These are phyloP conservation scores for Halichondria panicea DNA, from an alignment of 37 sponge, comb jelly and placozoan genomes.

Conservation along the genomic window DNA sequence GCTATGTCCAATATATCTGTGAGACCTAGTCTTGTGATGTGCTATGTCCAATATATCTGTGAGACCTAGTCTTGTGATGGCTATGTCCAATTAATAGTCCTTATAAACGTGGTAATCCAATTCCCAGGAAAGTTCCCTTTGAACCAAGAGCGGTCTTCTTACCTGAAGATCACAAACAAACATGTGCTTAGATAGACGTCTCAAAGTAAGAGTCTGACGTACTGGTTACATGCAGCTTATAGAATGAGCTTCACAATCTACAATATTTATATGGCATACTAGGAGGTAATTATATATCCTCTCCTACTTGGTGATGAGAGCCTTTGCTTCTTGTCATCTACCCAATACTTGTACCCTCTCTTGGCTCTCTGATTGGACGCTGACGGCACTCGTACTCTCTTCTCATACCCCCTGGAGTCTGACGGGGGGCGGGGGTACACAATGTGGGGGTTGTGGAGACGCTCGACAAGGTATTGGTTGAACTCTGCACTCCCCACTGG, in stretches of 20 bases:
- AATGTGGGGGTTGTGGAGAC: constrained; percentile 33
- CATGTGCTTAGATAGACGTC: not conserved
- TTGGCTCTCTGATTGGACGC: constrained; percentile 52
- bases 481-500: constrained; percentile 46
- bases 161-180: not conserved
- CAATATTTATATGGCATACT: not conserved
- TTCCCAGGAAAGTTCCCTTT: constrained; percentile 38
- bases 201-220: not conserved
- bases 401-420: constrained; percentile 35
- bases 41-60: not conserved
- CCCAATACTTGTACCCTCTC: constrained; percentile 57
- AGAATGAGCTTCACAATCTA: not conserved
- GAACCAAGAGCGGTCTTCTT: constrained; percentile 35
- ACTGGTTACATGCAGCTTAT: not conserved
- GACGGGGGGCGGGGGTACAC: constrained; percentile 29
- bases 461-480: constrained; percentile 28
- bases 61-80: not conserved
- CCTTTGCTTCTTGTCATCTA: constrained; percentile 8
- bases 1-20: not conserved
- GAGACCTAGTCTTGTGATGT: not conserved
- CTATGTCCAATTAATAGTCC: not conserved
- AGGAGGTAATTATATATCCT: not conserved
- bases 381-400: constrained; percentile 5
- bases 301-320: constrained; percentile 2
- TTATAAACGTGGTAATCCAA: constrained; percentile 35